phyloP scores from a whole-genome alignment of 1,140 invertebrate genomes.

The Cydia fagiglandana region DNA sequence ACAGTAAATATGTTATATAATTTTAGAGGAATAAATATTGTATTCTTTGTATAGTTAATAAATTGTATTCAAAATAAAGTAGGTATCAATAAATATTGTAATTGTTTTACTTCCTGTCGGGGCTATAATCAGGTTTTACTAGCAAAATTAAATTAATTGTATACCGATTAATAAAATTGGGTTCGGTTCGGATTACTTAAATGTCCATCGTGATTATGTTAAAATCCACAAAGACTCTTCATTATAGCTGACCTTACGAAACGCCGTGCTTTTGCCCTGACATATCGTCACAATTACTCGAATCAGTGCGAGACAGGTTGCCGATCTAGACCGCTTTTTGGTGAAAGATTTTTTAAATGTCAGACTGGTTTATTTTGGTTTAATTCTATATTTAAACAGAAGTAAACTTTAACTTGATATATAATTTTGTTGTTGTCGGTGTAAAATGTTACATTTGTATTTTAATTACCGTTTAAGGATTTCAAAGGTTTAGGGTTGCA shows the following conservation, averaged over 20 bases:
- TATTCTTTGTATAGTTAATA: too few species aligned
- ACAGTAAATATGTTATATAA: too few species aligned
- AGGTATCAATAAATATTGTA: too few species aligned
- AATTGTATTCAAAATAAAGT: too few species aligned
- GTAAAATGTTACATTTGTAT: background rate
- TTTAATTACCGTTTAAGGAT: too few species aligned
- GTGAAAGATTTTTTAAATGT: conserved; percentile 17
- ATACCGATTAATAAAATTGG: background rate
- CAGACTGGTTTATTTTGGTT: background rate
- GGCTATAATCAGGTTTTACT: background rate
- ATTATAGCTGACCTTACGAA: conserved; percentile 15
- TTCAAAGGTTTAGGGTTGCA: too few species aligned
- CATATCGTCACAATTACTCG: conserved; percentile 24
- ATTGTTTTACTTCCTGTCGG: background rate
- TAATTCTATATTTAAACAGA: background rate
- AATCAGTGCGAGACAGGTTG: conserved; percentile 13
- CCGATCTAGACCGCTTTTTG: conserved; percentile 12
- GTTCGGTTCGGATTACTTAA: background rate
- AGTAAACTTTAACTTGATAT: background rate
- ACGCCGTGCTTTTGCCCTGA: conserved; percentile 15
- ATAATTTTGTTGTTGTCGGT: background rate
- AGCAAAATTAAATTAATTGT: conserved; percentile 3
- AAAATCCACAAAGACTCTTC: conserved; percentile 19
- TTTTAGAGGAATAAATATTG: too few species aligned
- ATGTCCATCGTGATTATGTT: background rate